These are phyloP conservation scores for Beroe ovata DNA, from an alignment of 37 sponge, comb jelly and placozoan genomes.

Conservation along the genomic window DNA sequence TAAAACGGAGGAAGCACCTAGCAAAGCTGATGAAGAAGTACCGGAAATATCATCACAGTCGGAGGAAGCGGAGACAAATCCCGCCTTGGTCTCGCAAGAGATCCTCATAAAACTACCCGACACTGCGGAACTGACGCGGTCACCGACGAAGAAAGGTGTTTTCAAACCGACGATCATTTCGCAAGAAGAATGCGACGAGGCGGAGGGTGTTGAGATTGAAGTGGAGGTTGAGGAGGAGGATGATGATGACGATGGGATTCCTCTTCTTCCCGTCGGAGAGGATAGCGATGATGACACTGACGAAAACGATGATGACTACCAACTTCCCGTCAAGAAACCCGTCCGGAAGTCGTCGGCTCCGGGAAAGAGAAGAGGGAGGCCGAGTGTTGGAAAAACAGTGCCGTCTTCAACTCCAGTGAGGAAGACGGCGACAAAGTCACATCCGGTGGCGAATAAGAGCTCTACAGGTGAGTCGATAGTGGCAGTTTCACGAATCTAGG, in stretches of 20 bases:
- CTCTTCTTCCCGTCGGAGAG: constrained; percentile 4
- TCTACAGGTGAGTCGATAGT: neutral
- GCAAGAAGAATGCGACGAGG: neutral
- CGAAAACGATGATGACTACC: neutral
- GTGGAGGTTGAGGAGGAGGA: constrained; percentile 6
- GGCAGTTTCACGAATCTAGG: too few relatives aligned
- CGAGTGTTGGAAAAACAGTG: neutral
- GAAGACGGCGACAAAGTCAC: neutral
- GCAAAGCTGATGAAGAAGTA: neutral
- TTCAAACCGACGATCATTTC: neutral
- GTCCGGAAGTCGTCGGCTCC: neutral
- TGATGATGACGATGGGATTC: constrained; percentile 4
- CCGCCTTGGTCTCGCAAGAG: neutral
- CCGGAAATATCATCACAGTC: neutral
- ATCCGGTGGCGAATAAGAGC: neutral
- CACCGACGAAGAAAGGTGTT: neutral
- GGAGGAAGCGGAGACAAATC: neutral
- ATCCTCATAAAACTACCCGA: neutral
- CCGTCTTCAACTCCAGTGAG: neutral
- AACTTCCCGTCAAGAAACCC: neutral
- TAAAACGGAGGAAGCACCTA: neutral
- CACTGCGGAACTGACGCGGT: neutral
- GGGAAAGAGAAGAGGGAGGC: neutral
- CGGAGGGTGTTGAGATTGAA: neutral
- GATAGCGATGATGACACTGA: neutral